These are phyloP conservation scores for Hirudinaria manillensis DNA, from an alignment of 2,888 invertebrate species.

Conservation along the genomic window DNA sequence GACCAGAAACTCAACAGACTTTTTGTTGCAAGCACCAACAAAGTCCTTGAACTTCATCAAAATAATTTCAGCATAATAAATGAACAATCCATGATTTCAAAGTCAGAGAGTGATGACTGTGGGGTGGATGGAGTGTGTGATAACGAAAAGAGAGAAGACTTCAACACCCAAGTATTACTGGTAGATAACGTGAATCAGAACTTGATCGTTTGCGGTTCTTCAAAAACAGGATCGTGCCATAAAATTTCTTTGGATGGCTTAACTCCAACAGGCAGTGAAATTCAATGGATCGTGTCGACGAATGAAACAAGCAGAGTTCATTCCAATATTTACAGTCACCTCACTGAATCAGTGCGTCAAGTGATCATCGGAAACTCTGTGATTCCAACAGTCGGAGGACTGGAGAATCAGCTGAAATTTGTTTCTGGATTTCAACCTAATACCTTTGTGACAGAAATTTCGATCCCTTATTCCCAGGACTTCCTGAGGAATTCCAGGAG, in stretches of 20 bases:
- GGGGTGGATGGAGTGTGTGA: no score
- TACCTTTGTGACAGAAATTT: background rate
- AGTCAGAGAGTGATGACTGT: no score
- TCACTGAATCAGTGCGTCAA: background rate
- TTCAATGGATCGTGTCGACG: constrained; percentile 10
- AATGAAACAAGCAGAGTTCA: constrained; percentile 9
- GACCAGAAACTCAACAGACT: background rate
- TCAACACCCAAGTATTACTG: background rate
- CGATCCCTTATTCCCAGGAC: background rate
- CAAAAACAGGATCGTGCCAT: constrained; percentile 2
- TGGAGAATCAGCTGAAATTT: background rate
- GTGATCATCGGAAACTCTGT: constrained; percentile 16
- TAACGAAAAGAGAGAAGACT: background rate
- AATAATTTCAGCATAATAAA: background rate
- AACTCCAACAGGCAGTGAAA: background rate
- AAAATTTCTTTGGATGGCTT: background rate
- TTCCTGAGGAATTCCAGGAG: background rate
- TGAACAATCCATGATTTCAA: no score
- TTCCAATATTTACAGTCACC: background rate
- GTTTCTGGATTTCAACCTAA: background rate
- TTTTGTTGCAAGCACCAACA: background rate
- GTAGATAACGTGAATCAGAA: background rate
- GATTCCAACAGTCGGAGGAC: background rate
- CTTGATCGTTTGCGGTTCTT: constrained; percentile 10
- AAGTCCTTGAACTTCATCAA: background rate